phyloP scores from a whole-genome alignment of 2,888 invertebrate genomes.

The Conistra vaccinii region DNA sequence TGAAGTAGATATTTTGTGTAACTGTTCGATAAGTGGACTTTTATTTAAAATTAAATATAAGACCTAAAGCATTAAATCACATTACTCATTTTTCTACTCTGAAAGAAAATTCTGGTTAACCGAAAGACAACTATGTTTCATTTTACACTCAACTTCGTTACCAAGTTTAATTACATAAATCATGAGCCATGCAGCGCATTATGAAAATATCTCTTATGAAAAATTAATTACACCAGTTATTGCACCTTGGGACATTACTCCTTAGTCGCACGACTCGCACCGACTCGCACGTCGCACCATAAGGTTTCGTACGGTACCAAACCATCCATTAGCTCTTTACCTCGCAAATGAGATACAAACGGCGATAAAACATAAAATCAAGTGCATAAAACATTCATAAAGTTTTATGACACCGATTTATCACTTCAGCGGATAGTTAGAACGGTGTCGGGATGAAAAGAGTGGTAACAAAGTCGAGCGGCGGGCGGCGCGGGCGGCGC shows the following conservation, averaged over 20 bases:
- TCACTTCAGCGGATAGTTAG: constrained; percentile 85
- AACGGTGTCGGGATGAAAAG: constrained; percentile 85
- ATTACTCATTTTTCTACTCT: too few relatives aligned
- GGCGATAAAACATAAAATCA: constrained; percentile 61
- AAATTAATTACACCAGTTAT: constrained; percentile 18
- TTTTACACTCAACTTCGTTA: background rate
- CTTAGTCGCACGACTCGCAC: too few relatives aligned
- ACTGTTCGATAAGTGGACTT: too few relatives aligned
- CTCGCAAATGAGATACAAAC: constrained; percentile 54
- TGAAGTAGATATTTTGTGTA: background rate
- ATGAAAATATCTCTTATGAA: background rate
- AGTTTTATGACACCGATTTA: constrained; percentile 81
- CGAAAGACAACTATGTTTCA: background rate
- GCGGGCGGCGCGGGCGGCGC: constrained; percentile 51
- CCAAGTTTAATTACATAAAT: background rate
- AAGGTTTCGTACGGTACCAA: constrained; percentile 14
- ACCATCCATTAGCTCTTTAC: constrained; percentile 3
- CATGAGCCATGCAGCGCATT: background rate
- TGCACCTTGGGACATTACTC: background rate
- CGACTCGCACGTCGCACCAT: background rate
- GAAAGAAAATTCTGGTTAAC: background rate
- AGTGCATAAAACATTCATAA: constrained; percentile 68
- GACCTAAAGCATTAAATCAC: too few relatives aligned
- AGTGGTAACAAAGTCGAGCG: constrained; percentile 86
- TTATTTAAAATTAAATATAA: too few relatives aligned